Conservation (phyloP, 2,797 vertebrate genomes). For the Ceryle rudis region DNA sequence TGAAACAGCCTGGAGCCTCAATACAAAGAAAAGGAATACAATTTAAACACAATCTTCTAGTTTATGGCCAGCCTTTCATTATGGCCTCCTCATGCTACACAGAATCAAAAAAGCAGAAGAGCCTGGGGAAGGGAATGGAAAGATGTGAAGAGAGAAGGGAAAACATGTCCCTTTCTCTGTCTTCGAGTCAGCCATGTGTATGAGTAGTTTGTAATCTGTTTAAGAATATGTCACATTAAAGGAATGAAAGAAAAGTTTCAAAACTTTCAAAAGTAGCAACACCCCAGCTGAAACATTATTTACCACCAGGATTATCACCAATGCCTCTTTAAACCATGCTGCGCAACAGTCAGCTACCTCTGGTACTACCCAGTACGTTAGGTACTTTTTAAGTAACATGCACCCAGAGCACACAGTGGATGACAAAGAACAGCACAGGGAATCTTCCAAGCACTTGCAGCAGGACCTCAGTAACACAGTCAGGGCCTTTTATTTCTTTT, state of each 20-base stretch:
- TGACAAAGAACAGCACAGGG: background rate
- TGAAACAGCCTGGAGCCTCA: background rate
- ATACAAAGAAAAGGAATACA: background rate
- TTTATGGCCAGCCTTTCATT: background rate
- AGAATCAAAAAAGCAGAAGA: background rate
- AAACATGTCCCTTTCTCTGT: background rate
- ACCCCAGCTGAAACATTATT: background rate
- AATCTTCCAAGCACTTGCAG: background rate
- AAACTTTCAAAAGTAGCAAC: background rate
- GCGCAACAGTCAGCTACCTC: background rate
- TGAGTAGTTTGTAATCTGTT: rapidly evolving
- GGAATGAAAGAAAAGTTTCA: background rate
- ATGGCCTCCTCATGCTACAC: background rate
- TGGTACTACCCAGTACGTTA: background rate
- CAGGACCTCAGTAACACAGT: background rate
- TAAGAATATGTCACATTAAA: background rate
- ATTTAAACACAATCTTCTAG: background rate
- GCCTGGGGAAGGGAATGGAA: background rate
- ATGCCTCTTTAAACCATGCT: background rate
- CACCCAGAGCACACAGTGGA: background rate
- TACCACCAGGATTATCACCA: background rate
- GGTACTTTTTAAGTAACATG: background rate
- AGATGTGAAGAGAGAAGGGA: background rate
- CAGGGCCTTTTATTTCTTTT: background rate
- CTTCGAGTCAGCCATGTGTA: background rate